Evolutionary conservation across 2,888 invertebrate species (phyloP), one percentile per base, ranked within the genome.

Genomic region (Lepidocyrtoides sp.): DNA sequence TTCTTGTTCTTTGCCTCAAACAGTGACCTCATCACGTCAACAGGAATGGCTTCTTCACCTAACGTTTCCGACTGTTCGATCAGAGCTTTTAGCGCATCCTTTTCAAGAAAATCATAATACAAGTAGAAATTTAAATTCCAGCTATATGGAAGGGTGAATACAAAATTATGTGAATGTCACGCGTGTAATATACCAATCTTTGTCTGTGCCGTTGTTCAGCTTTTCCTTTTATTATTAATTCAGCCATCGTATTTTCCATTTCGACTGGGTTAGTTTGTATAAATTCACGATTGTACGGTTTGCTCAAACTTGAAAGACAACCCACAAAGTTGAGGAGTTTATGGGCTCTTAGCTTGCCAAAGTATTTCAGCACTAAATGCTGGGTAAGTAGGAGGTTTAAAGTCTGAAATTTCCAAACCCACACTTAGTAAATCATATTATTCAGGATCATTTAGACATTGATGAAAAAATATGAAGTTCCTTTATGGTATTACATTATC

Each of bases 301-400:
- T 66, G 23, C 26, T 26, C 0, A 26, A 44, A 17, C 7, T 36
- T 32, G 60, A 23, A 36, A n/a, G 12, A 60, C 17, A 2, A 51
- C 14, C 84, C 4, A 54, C 10, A 0, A 84, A n/a, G 63, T 91
- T 91, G 20, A 86, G 20, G 20, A 81, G 48, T 48, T 91, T 91
- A 41, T 79, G 63, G n/a, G 57, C 23, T 44, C 82, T 57, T 41
- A 81, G 91, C 69, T 89, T 92, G 12, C 92, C 92, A 57, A 32
- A 92, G 77, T 90, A 87, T 66, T 79, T 51, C 41, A 92, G 41
- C 3, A 90, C 63, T 10, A 92, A 81, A 36, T 48, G 44, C 23
- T 92, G 87, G 2, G 63, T 90, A 14, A 89, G 29, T 0, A 89
- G 20, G 0, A 77, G 5, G 26, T 89, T 89, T 5, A 89, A n/a